phyloP scores from a whole-genome alignment of 2,797 vertebrate species.

The Podargus strigoides region DNA sequence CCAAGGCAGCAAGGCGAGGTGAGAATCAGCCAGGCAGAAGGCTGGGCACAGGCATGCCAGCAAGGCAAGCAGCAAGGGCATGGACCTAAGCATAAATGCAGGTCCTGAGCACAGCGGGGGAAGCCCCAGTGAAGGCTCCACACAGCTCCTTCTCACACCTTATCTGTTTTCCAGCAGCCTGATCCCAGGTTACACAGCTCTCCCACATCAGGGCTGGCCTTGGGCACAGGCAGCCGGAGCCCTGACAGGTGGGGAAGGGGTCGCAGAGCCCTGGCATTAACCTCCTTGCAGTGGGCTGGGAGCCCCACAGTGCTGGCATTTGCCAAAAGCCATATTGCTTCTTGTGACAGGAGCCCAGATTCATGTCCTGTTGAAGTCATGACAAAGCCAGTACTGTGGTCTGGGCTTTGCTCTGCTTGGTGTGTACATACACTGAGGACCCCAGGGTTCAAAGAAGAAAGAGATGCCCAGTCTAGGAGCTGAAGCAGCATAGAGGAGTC shows the following conservation, averaged over 20 bases:
- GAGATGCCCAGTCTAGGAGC: background rate
- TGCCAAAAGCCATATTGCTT: background rate
- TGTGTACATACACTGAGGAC: background rate
- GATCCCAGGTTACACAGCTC: background rate
- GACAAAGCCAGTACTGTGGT: background rate
- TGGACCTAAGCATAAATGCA: background rate
- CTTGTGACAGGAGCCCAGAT: background rate
- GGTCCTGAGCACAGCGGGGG: background rate
- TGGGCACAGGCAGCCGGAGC: background rate
- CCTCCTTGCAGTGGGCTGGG: background rate
- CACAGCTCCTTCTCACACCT: background rate
- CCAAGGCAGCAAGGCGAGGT: background rate
- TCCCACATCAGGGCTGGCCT: background rate
- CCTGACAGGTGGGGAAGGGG: background rate
- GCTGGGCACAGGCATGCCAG: background rate
- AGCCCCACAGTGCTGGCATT: background rate
- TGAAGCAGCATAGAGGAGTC: background rate
- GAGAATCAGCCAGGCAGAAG: background rate
- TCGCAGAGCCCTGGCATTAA: background rate
- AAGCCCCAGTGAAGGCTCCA: background rate
- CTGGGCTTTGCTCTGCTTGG: background rate
- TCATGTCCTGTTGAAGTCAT: background rate
- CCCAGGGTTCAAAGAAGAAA: background rate
- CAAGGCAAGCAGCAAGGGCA: background rate
- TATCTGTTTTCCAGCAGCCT: background rate